These are phyloP conservation scores for Poeciliopsis turneri DNA, from an alignment of 2,797 vertebrate genomes.

Conservation along the genomic window DNA sequence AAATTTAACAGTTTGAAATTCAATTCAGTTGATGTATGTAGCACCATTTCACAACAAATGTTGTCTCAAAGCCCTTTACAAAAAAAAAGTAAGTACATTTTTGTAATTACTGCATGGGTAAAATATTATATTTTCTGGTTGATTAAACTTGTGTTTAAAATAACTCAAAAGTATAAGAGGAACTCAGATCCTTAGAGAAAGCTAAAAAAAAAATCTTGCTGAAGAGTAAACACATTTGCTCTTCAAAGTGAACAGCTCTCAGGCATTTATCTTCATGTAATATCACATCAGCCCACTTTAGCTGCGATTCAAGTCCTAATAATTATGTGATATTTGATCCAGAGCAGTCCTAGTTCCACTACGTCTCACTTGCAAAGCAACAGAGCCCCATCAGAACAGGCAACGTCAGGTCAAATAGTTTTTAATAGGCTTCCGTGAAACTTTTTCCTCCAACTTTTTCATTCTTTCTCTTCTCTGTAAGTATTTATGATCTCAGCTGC, in stretches of 20 bases:
- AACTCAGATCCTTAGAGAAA: neutral
- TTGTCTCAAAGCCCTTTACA: too few relatives aligned
- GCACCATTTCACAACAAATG: too few relatives aligned
- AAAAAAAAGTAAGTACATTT: neutral
- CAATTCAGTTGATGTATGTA: neutral
- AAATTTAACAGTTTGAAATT: neutral
- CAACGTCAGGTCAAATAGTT: slow-evolving; percentile 25
- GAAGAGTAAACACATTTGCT: neutral
- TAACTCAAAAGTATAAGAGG: neutral
- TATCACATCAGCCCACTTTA: neutral
- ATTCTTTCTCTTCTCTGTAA: slow-evolving; percentile 17
- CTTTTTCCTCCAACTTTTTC: slow-evolving; percentile 37
- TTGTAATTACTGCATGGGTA: neutral
- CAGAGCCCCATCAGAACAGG: neutral
- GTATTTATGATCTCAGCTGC: slow-evolving; percentile 52
- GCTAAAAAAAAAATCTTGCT: neutral
- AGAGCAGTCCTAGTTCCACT: neutral
- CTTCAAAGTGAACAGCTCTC: neutral
- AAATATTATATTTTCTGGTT: neutral
- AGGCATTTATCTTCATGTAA: neutral
- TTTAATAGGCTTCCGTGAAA: slow-evolving; percentile 33
- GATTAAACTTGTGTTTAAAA: neutral
- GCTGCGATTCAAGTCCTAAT: slow-evolving; percentile 6
- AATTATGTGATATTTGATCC: neutral
- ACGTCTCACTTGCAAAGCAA: neutral